Conservation (phyloP, 2,113 vertebrate species). For the Sphyrna mokarran region DNA sequence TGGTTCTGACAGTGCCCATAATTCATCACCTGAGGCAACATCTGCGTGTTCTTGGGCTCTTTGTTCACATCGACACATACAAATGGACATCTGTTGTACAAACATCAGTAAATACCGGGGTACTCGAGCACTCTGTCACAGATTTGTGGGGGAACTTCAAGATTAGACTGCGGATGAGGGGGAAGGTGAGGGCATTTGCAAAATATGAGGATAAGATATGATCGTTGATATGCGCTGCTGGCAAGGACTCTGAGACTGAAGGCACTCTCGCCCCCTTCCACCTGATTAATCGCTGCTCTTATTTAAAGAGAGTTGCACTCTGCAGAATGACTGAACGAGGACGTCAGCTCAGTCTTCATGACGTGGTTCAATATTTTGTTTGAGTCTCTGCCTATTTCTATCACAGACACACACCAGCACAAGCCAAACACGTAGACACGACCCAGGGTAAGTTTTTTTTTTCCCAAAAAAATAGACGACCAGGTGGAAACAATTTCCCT, state of each 20-base stretch:
- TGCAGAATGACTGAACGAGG: neutral
- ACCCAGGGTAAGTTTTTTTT: neutral
- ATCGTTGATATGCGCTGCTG: neutral
- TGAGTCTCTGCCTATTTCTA: conserved; percentile 15
- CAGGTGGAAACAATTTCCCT: neutral
- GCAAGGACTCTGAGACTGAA: neutral
- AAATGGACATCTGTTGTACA: neutral
- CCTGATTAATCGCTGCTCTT: neutral
- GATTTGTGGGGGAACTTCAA: neutral
- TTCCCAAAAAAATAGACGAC: neutral
- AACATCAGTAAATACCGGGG: neutral
- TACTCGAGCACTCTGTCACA: neutral
- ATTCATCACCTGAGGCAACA: neutral
- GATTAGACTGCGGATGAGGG: neutral
- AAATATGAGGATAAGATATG: neutral
- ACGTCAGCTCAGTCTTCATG: conserved; percentile 6
- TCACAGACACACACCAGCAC: neutral
- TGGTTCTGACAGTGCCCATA: neutral
- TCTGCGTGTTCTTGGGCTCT: neutral
- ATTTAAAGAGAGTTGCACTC: neutral
- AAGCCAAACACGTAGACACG: neutral
- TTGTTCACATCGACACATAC: neutral
- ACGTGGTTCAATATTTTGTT: conserved; percentile 10
- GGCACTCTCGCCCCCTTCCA: neutral
- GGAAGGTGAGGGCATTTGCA: neutral